A percentile compares a stretch with the other conserved stretches of the same genome.
phyloP scores from a whole-genome alignment of 2,888 invertebrate genomes.

The Nematopogon swammerdamellus region DNA sequence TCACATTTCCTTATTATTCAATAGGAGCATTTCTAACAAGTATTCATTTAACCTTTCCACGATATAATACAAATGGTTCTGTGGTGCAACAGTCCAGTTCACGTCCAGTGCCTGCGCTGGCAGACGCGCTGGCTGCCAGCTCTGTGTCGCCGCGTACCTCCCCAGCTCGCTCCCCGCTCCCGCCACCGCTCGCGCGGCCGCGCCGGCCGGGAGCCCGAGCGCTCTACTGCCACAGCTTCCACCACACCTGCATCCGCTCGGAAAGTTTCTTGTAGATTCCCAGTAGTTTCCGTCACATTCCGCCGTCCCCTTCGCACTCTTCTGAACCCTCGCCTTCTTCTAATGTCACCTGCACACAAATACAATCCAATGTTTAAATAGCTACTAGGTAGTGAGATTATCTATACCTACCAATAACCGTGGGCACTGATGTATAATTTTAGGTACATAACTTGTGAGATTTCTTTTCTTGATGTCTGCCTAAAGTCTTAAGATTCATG shows the following conservation, averaged over 20 bases:
- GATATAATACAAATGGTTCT: not conserved
- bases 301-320: conserved; percentile 58
- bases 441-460: not conserved
- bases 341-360: conserved; percentile 66
- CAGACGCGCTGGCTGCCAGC: too few relatives aligned
- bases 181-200: conserved; percentile 10
- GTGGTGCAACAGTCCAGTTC: not conserved
- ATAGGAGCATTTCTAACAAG: conserved; percentile 17
- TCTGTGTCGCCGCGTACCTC: conserved; percentile 4
- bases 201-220: conserved; percentile 8
- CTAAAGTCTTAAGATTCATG: too few relatives aligned
- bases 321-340: conserved; percentile 79
- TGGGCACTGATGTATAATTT: too few relatives aligned
- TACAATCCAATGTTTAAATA: not conserved
- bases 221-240: conserved; percentile 72
- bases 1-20: conserved; percentile 27
- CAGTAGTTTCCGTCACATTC: conserved; percentile 92
- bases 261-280: conserved; percentile 88
- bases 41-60: not conserved
- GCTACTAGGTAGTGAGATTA: conserved; percentile 1
- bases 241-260: conserved; percentile 87
- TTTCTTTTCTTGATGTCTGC: too few relatives aligned
- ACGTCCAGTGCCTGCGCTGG: too few relatives aligned
- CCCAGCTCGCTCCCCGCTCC: conserved; percentile 9
- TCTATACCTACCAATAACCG: not conserved